phyloP scores from a whole-genome alignment of 2,797 vertebrate genomes.

The Nothura maculosa region DNA sequence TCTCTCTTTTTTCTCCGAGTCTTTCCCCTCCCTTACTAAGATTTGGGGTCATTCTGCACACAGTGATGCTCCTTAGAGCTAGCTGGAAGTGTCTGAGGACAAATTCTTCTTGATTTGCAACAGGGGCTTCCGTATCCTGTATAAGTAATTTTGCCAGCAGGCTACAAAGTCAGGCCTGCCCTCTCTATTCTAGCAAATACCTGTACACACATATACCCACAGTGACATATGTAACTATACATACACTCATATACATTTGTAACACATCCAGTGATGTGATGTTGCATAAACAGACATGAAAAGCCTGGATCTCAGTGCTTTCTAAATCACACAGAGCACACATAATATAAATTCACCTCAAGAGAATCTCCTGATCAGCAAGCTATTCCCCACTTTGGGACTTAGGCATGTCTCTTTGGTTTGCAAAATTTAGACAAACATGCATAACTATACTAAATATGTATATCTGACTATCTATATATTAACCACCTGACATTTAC shows the following conservation, averaged over 20 bases:
- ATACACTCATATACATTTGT: rapidly evolving
- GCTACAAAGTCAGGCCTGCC: background rate
- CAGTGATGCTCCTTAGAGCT: background rate
- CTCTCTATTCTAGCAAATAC: background rate
- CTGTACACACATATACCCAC: rapidly evolving
- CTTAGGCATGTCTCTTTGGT: background rate
- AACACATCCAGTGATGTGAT: background rate
- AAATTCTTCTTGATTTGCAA: background rate
- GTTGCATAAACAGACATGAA: background rate
- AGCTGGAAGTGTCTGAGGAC: background rate
- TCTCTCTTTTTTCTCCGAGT: background rate
- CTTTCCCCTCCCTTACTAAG: background rate
- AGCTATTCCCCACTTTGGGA: background rate
- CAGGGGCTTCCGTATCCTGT: background rate
- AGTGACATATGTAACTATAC: rapidly evolving
- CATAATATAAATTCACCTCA: background rate
- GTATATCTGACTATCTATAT: no score
- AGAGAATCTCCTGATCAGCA: background rate
- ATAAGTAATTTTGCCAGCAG: background rate
- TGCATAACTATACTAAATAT: background rate
- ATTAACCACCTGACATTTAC: background rate
- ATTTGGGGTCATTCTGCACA: background rate
- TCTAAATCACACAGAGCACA: background rate
- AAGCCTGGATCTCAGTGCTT: background rate
- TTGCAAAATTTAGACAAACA: background rate